Conservation (phyloP, 1,140 invertebrate genomes). For the Heliothis virescens region DNA sequence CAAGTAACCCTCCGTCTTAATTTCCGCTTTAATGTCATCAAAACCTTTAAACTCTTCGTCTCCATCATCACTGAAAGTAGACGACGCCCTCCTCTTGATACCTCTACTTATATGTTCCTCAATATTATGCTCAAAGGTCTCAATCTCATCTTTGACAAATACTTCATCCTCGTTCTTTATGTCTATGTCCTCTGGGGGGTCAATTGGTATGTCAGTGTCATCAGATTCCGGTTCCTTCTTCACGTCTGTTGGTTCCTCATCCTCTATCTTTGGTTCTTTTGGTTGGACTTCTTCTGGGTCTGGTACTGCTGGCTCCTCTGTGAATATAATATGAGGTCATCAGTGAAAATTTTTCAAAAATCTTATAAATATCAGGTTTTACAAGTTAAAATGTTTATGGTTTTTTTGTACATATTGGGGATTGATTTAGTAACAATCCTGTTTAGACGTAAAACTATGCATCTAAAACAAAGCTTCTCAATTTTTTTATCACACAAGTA, state of each 20-base stretch:
- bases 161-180: slow-evolving; percentile 17
- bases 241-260: slow-evolving; percentile 34
- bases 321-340: neutral
- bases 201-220: slow-evolving; percentile 8
- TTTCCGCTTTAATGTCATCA: slow-evolving; percentile 60
- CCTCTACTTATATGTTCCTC: slow-evolving; percentile 59
- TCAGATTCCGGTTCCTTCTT: slow-evolving; percentile 24
- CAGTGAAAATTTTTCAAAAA: neutral
- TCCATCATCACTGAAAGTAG: slow-evolving; percentile 72
- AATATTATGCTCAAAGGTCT: slow-evolving; percentile 12
- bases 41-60: slow-evolving; percentile 78
- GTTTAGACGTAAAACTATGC: too few species aligned
- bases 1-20: slow-evolving; percentile 64
- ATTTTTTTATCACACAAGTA: too few species aligned
- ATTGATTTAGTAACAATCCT: too few species aligned
- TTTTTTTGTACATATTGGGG: too few species aligned
- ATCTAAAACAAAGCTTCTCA: too few species aligned
- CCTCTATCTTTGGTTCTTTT: neutral
- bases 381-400: too few species aligned
- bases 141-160: slow-evolving; percentile 20
- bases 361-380: too few species aligned
- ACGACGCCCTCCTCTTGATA: slow-evolving; percentile 73
- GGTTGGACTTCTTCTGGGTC: neutral
- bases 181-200: slow-evolving; percentile 41
- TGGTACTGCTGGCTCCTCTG: neutral